A percentile compares a stretch with the other conserved stretches of the same genome.
phyloP scores from a whole-genome alignment of 2,888 invertebrate species.

The Aleiodes alternator region DNA sequence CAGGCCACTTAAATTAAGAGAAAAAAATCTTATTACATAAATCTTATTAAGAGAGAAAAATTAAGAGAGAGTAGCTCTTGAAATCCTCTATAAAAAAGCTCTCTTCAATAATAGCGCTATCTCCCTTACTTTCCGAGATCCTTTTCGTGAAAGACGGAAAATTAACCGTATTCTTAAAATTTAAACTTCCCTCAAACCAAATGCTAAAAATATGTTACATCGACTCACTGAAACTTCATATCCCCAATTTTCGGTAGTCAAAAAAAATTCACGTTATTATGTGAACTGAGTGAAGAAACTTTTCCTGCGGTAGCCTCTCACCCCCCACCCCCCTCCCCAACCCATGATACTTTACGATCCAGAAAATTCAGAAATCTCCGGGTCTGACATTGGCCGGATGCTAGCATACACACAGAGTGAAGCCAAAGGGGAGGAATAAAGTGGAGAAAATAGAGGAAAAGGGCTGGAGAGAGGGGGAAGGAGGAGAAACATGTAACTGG shows the following conservation, averaged over 20 bases:
- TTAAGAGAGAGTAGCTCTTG: no score
- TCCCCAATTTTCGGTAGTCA: background rate
- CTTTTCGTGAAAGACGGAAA: no score
- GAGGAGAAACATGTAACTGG: background rate
- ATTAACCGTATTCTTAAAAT: no score
- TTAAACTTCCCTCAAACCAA: no score
- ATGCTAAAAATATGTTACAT: background rate
- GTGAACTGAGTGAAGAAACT: constrained; percentile 16
- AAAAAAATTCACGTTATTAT: constrained; percentile 26
- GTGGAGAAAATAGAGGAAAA: background rate
- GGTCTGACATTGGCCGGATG: constrained; percentile 41
- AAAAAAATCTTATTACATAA: no score
- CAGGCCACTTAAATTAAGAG: no score
- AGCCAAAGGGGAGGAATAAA: constrained; percentile 15
- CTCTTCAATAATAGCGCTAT: no score
- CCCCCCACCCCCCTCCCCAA: no score
- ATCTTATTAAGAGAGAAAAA: no score
- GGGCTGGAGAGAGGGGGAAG: background rate
- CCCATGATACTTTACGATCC: constrained; percentile 33
- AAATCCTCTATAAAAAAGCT: no score
- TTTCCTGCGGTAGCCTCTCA: background rate
- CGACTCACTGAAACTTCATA: background rate
- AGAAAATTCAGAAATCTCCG: constrained; percentile 41
- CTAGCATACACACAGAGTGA: constrained; percentile 14
- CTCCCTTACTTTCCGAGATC: no score